Evolutionary conservation across 2,113 vertebrate species (phyloP).

Genomic region (Loxodonta africana): DNA sequence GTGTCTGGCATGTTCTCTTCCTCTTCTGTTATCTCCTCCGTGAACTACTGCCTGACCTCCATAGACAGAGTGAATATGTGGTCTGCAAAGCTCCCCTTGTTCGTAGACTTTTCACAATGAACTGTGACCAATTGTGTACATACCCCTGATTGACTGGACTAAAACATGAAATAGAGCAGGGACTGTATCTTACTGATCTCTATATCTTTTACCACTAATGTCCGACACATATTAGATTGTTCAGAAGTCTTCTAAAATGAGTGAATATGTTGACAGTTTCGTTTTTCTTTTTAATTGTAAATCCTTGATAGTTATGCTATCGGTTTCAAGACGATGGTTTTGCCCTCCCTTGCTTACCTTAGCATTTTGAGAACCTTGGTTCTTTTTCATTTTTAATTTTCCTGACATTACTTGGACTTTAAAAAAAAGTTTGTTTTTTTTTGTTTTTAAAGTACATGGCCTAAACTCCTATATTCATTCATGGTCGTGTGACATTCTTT

Average conservation of each 20-base stretch:
- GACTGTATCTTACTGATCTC: too few species aligned
- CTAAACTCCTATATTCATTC: not conserved
- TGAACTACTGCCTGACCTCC: not conserved
- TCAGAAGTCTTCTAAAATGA: not conserved
- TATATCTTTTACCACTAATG: not conserved
- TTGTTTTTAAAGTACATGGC: not conserved
- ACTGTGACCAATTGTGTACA: not conserved
- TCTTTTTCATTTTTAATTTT: not conserved
- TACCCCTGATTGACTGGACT: not conserved
- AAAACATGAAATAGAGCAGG: not conserved
- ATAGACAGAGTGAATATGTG: not conserved
- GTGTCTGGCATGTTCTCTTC: not conserved
- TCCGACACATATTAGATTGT: not conserved
- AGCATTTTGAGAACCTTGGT: not conserved
- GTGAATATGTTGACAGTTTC: not conserved
- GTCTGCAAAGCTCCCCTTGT: not conserved
- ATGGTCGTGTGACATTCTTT: slow-evolving; percentile 29
- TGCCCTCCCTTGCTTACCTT: not conserved
- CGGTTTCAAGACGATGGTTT: not conserved
- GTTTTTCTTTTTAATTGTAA: not conserved
- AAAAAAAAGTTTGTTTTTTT: too few species aligned
- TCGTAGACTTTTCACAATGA: not conserved
- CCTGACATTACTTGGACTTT: not conserved
- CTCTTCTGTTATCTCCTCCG: not conserved
- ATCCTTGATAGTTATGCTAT: not conserved